Conservation (phyloP, 2,888 invertebrate species). For the Oasisia sp. region DNA sequence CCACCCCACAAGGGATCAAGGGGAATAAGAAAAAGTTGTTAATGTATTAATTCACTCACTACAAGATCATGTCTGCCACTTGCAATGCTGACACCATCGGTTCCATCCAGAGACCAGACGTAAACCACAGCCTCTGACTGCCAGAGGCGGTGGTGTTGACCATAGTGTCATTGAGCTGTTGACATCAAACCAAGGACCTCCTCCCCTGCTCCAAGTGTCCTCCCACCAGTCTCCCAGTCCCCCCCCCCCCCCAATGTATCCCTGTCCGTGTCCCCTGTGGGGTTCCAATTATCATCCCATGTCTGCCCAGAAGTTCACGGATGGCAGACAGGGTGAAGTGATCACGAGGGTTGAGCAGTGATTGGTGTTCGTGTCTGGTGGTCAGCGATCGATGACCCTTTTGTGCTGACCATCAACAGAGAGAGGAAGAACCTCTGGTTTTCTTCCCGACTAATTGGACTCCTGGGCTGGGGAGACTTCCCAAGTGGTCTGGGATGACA, state of each 20-base stretch:
- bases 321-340: not conserved
- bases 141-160: not conserved
- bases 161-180: not conserved
- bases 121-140: not conserved
- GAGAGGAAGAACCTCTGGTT: not conserved
- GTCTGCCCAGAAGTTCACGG: not conserved
- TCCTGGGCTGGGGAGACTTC: not conserved
- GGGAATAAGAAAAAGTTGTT: no score
- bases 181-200: not conserved
- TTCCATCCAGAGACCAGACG: not conserved
- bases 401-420: not conserved
- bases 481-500: not conserved
- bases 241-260: not conserved
- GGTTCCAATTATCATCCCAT: not conserved
- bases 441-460: not conserved
- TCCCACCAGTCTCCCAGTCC: not conserved
- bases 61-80: not conserved
- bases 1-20: no score
- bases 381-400: not conserved
- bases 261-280: constrained; percentile 5
- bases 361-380: not conserved
- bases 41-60: not conserved
- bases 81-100: not conserved
- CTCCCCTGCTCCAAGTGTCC: not conserved
- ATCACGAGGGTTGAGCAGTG: not conserved